A percentile compares a stretch with the other conserved stretches of the same genome.
Conservation (phyloP, 2,888 invertebrate species). For the Pilophorus perplexus region DNA sequence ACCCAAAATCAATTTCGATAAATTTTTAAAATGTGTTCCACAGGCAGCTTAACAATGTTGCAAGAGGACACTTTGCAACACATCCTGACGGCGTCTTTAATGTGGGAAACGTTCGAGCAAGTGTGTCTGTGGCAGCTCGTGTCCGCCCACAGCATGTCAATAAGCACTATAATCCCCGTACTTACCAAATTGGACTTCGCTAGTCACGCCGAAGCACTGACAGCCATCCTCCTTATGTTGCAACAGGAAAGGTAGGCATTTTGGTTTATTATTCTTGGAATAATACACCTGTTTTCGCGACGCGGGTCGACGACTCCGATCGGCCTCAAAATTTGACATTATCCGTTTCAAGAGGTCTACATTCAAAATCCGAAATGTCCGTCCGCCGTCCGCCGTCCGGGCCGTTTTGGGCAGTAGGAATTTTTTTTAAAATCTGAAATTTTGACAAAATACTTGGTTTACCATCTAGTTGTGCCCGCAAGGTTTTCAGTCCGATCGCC, state of each 20-base stretch:
- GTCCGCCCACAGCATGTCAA: slow-evolving; percentile 87
- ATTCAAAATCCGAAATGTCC: too few species aligned
- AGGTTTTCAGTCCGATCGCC: too few species aligned
- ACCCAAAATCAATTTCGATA: too few species aligned
- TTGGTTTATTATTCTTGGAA: too few species aligned
- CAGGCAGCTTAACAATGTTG: slow-evolving; percentile 66
- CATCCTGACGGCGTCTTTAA: slow-evolving; percentile 76
- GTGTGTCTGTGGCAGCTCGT: slow-evolving; percentile 96
- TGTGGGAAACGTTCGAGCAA: slow-evolving; percentile 97
- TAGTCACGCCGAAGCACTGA: slow-evolving; percentile 88
- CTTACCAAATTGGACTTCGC: slow-evolving; percentile 76
- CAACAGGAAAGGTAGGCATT: slow-evolving; percentile 79
- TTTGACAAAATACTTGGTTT: too few species aligned
- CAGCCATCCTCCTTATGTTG: slow-evolving; percentile 83
- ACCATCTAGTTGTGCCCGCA: too few species aligned
- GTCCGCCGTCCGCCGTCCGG: too few species aligned
- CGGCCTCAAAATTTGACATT: too few species aligned
- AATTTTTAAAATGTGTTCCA: neutral
- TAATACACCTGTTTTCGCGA: neutral
- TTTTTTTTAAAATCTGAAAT: too few species aligned
- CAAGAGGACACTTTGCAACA: slow-evolving; percentile 72
- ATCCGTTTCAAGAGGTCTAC: too few species aligned
- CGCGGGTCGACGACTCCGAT: too few species aligned
- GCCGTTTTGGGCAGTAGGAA: too few species aligned
- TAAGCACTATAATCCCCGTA: slow-evolving; percentile 82